Evolutionary conservation across 1,140 invertebrate genomes (phyloP), one percentile per base, ranked within the genome.

Genomic region (Hesperophylax magnus): DNA sequence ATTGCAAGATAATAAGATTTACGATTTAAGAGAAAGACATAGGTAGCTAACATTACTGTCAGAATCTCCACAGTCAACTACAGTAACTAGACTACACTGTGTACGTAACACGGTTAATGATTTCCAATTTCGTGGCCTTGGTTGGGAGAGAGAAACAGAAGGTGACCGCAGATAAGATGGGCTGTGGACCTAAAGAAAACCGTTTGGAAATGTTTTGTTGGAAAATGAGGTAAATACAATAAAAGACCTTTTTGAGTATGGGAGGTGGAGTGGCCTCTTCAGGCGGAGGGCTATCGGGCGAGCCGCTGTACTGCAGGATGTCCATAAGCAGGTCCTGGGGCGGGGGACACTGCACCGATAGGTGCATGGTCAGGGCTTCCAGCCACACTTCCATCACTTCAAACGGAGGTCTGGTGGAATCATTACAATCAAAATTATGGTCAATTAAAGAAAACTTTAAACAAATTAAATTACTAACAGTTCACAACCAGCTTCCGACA

Each of bases 341-440:
- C 54, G 93, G 84, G 1, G 92, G 86, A 34, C 92, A 91, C 0
- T 93, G 92, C 24, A 92, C 91, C 2, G 93, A 92, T 56, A 96
- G 86, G 86, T 95, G 94, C 89, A 94, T 93, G 2, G 93, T 93
- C 60, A 97, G 85, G 27, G 92, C 92, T 86, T 96, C 94, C 22
- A 97, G 86, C 96, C 96, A 97, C 1, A 94, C 92, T 87, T 96
- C 93, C 86, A 97, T 92, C n/a, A 96, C 92, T 86, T 97, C 95
- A 87, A 97, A 97, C 0, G 96, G 93, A 0, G 96, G 96, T 84
- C 96, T 95, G 80, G 54, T 47, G 86, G 72, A 61, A 11, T 22
- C 34, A 20, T 53, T 14, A 52, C 9, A 69, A 69, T 9, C 9
- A 52, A 69, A 52, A 69, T 8, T 18, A 18, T 9, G n/a, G 6